phyloP scores from a whole-genome alignment of 1,140 invertebrate genomes.

The Argopecten irradians region DNA sequence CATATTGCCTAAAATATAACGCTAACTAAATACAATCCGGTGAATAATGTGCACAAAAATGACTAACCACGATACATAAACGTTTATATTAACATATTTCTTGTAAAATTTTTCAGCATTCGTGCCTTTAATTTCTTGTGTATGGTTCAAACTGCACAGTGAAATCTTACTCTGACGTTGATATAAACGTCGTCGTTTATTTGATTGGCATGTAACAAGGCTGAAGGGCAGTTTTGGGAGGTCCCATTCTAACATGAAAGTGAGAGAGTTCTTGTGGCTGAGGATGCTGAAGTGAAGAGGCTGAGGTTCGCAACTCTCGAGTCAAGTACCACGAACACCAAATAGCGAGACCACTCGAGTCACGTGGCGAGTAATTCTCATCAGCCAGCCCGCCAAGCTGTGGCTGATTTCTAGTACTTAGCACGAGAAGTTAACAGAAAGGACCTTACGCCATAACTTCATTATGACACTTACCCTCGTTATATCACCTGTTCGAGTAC shows the following conservation, averaged over 20 bases:
- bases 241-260: slow-evolving; percentile 4
- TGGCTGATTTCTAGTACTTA: neutral
- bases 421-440: neutral
- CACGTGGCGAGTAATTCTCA: slow-evolving; percentile 13
- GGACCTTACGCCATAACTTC: slow-evolving; percentile 14
- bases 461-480: slow-evolving; percentile 9
- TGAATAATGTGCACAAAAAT: too few relatives aligned
- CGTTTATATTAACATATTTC: too few relatives aligned
- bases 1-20: too few relatives aligned
- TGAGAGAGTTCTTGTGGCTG: neutral
- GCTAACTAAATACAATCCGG: too few relatives aligned
- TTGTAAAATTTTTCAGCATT: too few relatives aligned
- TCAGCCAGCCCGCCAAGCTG: neutral
- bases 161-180: neutral
- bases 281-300: neutral
- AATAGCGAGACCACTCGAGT: neutral
- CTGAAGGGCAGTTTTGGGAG: neutral
- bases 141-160: too few relatives aligned
- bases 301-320: neutral
- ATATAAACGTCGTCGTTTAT: neutral
- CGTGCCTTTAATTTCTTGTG: too few relatives aligned
- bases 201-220: slow-evolving; percentile 12
- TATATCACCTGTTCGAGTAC: neutral
- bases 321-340: slow-evolving; percentile 6
- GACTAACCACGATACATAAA: too few relatives aligned